Evolutionary conservation across 1,140 invertebrate species (phyloP), one percentile per base, ranked within the genome.

Genomic region (Teleopsis dalmanni): DNA sequence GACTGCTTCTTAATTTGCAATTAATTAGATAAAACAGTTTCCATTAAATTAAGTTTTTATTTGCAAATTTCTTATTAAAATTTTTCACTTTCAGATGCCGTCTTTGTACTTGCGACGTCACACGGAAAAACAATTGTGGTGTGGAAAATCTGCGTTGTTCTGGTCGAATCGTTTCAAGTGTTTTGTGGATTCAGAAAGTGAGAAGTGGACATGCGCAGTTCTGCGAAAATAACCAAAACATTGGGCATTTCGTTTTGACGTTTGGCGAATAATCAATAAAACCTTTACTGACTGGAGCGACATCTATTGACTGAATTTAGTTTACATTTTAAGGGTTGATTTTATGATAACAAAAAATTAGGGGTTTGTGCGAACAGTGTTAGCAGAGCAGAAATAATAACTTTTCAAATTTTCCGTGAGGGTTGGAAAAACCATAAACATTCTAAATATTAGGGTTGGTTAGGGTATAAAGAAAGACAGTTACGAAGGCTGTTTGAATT

Each of bases 141-240:
- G 41, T 27, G 41, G 21, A 43, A 43, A 31, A 8, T 43, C 41
- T 43, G 14, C 41, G 41, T 29, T n/a, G 19, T 43, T 43, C 16
- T 23, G 16, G 31, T 19, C 22, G 41, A 25, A 6, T 16, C 14
- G 26, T 43, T 4, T 29, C 31, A 29, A 29, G 14, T 43, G 41
- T 43, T 43, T 27, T 43, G 41, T 43, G 41, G 41, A 31, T 16
- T 18, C 16, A 25, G n/a, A n/a, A 43, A 29, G 18, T 9, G 2
- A 13, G 41, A 6, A 16, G n/a, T n/a, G 41, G 26, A n/a, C 41
- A 43, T 43, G 41, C 41, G 41, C 41, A 31, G 5, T 43, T 19
- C 37, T 23, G 19, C 19, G 13, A 40, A 40, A 19, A 13, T 43
- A 27, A 34, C n/a, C 8, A 31, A 16, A 19, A 10, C 11, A 19